Percentiles rank a stretch among this genome's conserved stretches.
These are phyloP conservation scores for Heliconius ismenius DNA, from an alignment of 2,888 invertebrate genomes.

Conservation along the genomic window DNA sequence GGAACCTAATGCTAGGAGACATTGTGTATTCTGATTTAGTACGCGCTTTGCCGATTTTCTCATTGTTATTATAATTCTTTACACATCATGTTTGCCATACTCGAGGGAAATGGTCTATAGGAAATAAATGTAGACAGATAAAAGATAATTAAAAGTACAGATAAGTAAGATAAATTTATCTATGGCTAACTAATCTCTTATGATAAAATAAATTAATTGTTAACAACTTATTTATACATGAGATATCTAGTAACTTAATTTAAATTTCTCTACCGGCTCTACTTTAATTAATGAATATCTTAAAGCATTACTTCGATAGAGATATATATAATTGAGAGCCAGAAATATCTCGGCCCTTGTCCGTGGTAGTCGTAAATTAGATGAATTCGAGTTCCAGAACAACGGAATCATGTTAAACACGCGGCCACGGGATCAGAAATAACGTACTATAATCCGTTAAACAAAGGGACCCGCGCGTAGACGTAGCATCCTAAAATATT, in stretches of 20 bases:
- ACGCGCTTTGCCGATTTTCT: slow-evolving; percentile 49
- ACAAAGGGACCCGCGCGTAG: slow-evolving; percentile 40
- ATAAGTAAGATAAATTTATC: background rate
- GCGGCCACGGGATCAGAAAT: slow-evolving; percentile 55
- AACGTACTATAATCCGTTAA: slow-evolving; percentile 44
- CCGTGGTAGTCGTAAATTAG: slow-evolving; percentile 61
- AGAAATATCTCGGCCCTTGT: slow-evolving; percentile 60
- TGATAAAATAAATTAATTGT: slow-evolving; percentile 19
- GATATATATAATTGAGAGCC: slow-evolving; percentile 56
- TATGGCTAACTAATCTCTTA: background rate
- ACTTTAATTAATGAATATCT: slow-evolving; percentile 61
- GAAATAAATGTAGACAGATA: background rate
- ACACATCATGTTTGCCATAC: background rate
- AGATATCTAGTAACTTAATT: slow-evolving; percentile 55
- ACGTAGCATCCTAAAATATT: slow-evolving; percentile 28
- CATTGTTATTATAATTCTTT: slow-evolving; percentile 6
- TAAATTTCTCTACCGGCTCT: slow-evolving; percentile 14
- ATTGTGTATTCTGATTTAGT: slow-evolving; percentile 64
- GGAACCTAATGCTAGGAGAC: slow-evolving; percentile 58
- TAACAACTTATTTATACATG: slow-evolving; percentile 47
- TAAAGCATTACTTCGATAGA: slow-evolving; percentile 55
- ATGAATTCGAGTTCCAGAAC: slow-evolving; percentile 53
- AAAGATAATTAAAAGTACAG: background rate
- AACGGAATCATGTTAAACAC: slow-evolving; percentile 62
- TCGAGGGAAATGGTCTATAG: background rate